Evolutionary conservation across 2,113 vertebrate species (phyloP), one percentile per base, ranked within the genome.

Genomic region (Monopterus albus): DNA sequence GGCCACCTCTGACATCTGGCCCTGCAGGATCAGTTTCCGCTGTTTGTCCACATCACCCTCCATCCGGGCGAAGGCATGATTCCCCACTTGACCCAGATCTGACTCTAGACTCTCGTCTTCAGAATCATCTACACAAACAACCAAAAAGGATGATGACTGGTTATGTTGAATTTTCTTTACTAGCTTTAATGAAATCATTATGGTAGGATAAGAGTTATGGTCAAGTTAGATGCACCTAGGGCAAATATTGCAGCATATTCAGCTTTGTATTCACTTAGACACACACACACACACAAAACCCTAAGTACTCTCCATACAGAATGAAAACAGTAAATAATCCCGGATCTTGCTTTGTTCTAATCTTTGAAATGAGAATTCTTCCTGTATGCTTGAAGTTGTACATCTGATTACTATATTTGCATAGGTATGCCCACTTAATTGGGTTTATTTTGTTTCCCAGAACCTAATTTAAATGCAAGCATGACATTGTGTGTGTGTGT

Each of bases 11-110:
- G 98, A 99, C 74, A 96, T 88, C 82, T 98, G 97, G 53, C 97
- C 96, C 91, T 99, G 97, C 26, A 99, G 93, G 79, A 96, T 95
- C 75, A 95, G 92, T 75, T 95, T 95, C 50, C 98, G 89, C 83
- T 98, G 95, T 75, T 99, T 99, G 91, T 99, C 98, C 61, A 99
- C 94, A 0, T 99, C 97, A 5, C 95, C 98, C 85, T 99, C 98
- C 98, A 99, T 99, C 25, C 95, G 93, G 49, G 98, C 96, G 68
- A 99, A 99, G 10, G 98, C 96, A 28, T 99, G 98, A 25, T 93
- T 96, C 18, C 97, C 98, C 81, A 99, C 97, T 75, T 96, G 95
- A 40, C 94, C 95, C 67, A 99, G 72, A 76, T 97, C 96, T 3
- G 88, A 90, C 55, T 95, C 95, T 87, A 97, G 87, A 51, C 90